Conservation (phyloP, 2,113 vertebrate genomes). For the Notiomystis cincta region DNA sequence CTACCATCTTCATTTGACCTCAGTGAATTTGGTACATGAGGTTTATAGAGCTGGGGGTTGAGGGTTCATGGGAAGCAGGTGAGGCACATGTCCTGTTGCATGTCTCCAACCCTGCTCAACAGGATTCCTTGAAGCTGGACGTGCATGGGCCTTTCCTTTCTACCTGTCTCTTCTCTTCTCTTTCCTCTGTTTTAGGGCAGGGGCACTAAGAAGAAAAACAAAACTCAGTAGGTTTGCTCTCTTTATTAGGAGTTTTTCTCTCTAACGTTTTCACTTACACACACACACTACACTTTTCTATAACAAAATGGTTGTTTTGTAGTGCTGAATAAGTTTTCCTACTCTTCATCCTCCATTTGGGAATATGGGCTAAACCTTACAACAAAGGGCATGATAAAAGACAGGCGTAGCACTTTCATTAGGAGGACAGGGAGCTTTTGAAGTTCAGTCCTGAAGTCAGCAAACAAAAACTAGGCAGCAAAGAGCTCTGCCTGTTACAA, state of each 20-base stretch:
- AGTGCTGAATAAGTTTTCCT: background rate
- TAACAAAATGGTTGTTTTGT: background rate
- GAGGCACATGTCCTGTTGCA: background rate
- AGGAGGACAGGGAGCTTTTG: constrained; percentile 10
- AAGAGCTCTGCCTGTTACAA: background rate
- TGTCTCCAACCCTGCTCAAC: background rate
- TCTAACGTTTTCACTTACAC: background rate
- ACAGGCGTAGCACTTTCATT: background rate
- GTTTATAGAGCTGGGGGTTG: background rate
- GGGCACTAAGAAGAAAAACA: background rate
- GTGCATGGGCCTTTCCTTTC: background rate
- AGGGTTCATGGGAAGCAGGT: background rate
- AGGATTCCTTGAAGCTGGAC: background rate
- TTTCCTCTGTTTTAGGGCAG: background rate
- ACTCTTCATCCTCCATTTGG: background rate
- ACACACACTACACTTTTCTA: background rate
- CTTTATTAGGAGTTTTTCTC: background rate
- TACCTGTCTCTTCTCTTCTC: background rate
- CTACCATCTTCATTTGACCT: background rate
- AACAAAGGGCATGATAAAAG: constrained; percentile 28
- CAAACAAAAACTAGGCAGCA: constrained; percentile 18
- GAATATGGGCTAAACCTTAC: background rate
- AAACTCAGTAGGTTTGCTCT: background rate
- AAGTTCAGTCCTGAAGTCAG: constrained; percentile 14
- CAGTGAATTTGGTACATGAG: background rate